Percentiles rank a stretch among this genome's conserved stretches.
Conservation (phyloP, 2,113 vertebrate species). For the Gasterosteus nipponicus region DNA sequence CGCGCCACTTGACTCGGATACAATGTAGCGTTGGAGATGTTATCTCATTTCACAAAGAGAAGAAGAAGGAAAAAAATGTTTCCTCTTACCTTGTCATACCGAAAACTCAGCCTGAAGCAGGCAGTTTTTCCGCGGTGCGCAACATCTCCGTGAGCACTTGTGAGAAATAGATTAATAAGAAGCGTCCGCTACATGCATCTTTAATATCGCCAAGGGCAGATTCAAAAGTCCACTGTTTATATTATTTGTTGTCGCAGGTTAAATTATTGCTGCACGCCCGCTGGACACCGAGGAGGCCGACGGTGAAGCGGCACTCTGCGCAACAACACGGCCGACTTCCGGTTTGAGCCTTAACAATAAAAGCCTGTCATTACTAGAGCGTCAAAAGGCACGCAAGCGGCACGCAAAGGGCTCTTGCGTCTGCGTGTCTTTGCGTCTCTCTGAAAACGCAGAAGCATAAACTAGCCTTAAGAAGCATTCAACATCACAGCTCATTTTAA, state of each 20-base stretch:
- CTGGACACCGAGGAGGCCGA: conserved; percentile 45
- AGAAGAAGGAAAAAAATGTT: background rate
- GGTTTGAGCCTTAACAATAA: conserved; percentile 36
- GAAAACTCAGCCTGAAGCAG: conserved; percentile 56
- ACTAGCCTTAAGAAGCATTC: no score
- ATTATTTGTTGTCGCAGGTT: conserved; percentile 15
- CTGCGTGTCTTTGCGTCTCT: no score
- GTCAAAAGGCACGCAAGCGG: no score
- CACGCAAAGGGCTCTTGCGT: no score
- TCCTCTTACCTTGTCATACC: conserved; percentile 60
- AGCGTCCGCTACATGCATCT: background rate
- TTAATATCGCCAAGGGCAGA: background rate
- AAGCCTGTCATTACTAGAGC: background rate
- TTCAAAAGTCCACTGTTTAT: background rate
- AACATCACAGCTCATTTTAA: background rate
- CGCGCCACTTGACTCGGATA: background rate
- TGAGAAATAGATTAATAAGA: background rate
- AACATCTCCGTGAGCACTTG: conserved; percentile 28
- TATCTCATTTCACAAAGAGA: background rate
- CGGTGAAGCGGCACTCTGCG: background rate
- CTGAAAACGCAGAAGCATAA: no score
- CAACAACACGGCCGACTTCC: conserved; percentile 19
- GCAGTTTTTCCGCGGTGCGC: conserved; percentile 36
- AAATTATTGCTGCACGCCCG: conserved; percentile 11
- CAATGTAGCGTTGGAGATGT: background rate